Evolutionary conservation across 2,113 vertebrate genomes (phyloP), one percentile per base, ranked within the genome.

Genomic region (Dryoscopus gambensis): DNA sequence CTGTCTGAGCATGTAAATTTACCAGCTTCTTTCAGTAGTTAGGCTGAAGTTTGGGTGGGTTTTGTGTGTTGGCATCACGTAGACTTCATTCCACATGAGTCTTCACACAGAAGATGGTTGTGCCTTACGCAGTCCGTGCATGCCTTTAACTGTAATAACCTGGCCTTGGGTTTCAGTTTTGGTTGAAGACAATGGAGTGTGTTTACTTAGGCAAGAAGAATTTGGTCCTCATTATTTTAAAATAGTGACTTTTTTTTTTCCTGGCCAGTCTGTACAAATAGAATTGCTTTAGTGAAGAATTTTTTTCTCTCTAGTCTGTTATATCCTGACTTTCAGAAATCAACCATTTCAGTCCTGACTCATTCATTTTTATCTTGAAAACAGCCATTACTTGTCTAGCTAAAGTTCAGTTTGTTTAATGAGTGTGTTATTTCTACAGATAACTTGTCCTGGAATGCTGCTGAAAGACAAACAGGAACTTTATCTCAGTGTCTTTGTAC

Each of bases 361-460:
- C 16, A 68, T 93, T 79, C 15, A 76, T 50, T 95, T 97, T 96
- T 96, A 75, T 94, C 76, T 95, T 92, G 90, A 78, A 83, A 91
- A 89, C 55, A 75, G 27, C 9, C 28, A 5, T 89, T 94, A 23
- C 78, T 94, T 91, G 83, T 94, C 8, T 69, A 87, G 73, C 71
- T 77, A 17, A 91, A 92, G 70, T 83, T 87, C 62, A 59, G 33
- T 74, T 94, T 73, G 74, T 83, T 69, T 89, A 91, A 96, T 93
- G 81, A 90, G 46, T 90, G 84, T 85, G 79, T 92, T 81, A 49
- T 30, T 98, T 64, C 95, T 97, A 27, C 95, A 99, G 99, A 95
- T 99, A 95, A 98, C 98, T 86, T 99, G 99, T 96, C 99, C 98
- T 8, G 99, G 98, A 84, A 98, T 99, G 71, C 77, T 98, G 59